phyloP scores from a whole-genome alignment of 2,888 invertebrate species.

The Agonopterix heracliana region DNA sequence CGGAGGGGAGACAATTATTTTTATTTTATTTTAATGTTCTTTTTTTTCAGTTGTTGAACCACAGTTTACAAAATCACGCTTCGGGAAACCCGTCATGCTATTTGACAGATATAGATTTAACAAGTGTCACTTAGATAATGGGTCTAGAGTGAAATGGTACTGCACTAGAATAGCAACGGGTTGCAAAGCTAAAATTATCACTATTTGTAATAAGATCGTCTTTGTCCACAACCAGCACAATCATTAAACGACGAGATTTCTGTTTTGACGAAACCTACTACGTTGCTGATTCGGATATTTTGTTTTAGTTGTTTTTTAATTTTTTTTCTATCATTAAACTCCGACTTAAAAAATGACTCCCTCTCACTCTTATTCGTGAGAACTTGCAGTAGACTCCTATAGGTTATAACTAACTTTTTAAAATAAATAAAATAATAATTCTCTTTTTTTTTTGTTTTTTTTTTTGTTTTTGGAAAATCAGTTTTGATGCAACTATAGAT shows the following conservation, averaged over 20 bases:
- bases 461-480: background rate
- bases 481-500: background rate
- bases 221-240: conserved; percentile 14
- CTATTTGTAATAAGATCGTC: conserved; percentile 17
- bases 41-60: conserved; percentile 12
- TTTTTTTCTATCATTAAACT: too few relatives aligned
- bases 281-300: too few relatives aligned
- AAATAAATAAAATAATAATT: too few relatives aligned
- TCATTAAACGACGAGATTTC: conserved; percentile 6
- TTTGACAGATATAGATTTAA: conserved; percentile 20
- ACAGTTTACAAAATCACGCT: conserved; percentile 15
- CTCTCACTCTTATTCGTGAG: too few relatives aligned
- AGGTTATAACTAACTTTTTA: too few relatives aligned
- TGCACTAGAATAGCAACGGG: background rate
- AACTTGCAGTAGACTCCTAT: too few relatives aligned
- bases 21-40: too few relatives aligned
- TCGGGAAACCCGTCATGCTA: conserved; percentile 19
- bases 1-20: too few relatives aligned
- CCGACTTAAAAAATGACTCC: too few relatives aligned
- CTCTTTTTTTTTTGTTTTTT: too few relatives aligned
- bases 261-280: too few relatives aligned
- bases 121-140: conserved; percentile 8
- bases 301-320: too few relatives aligned
- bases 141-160: conserved; percentile 7
- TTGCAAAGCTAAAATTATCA: conserved; percentile 6